Conservation (phyloP, 2,797 vertebrate genomes). For the Dromococcyx pavoninus region DNA sequence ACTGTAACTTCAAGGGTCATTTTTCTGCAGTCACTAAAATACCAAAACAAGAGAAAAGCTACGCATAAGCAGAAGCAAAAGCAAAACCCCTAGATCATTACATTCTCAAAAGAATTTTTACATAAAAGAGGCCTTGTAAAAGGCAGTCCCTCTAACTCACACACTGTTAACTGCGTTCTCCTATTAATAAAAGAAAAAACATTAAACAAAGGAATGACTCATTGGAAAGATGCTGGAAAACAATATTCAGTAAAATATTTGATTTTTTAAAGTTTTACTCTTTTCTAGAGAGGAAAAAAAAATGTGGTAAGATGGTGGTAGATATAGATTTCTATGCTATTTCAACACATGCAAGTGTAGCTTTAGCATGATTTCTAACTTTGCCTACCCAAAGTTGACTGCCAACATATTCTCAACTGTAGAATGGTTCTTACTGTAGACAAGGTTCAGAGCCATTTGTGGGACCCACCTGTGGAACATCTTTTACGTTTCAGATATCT, state of each 20-base stretch:
- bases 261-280: not conserved
- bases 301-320: not conserved
- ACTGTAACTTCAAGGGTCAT: slow-evolving; percentile 74
- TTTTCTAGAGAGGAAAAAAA: not conserved
- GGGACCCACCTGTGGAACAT: not conserved
- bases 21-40: slow-evolving; percentile 72
- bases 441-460: not conserved
- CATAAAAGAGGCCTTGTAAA: slow-evolving; percentile 42
- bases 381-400: not conserved
- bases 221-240: not conserved
- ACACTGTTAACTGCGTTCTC: not conserved
- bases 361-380: not conserved
- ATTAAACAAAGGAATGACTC: not conserved
- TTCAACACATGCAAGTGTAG: not conserved
- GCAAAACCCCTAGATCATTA: slow-evolving; percentile 21
- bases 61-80: slow-evolving; percentile 14
- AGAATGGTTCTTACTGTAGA: not conserved
- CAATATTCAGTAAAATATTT: not conserved
- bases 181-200: not conserved
- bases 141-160: not conserved
- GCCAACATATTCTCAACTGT: not conserved
- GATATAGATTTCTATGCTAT: not conserved
- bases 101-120: slow-evolving; percentile 60
- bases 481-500: not conserved
- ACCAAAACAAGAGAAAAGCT: slow-evolving; percentile 65